Percentiles rank a stretch among this genome's conserved stretches.
These are phyloP conservation scores for Pantherophis guttatus DNA, from an alignment of 2,113 vertebrate species.

Conservation along the genomic window DNA sequence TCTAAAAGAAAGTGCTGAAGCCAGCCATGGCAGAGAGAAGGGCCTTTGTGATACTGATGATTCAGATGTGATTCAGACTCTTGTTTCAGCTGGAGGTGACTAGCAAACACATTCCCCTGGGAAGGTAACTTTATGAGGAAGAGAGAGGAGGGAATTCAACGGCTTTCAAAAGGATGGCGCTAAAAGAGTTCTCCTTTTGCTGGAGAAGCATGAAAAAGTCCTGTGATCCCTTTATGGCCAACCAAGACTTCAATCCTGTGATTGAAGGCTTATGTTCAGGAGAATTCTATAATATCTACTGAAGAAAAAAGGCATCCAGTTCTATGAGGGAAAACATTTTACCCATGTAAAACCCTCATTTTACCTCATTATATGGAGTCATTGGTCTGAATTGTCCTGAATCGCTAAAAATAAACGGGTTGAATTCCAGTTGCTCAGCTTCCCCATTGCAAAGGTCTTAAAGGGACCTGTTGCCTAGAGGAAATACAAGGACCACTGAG, in stretches of 20 bases:
- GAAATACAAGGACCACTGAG: background rate
- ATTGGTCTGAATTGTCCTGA: background rate
- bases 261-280: background rate
- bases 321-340: background rate
- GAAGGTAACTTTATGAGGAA: background rate
- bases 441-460: background rate
- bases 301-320: background rate
- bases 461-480: background rate
- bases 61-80: conserved; percentile 3
- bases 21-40: background rate
- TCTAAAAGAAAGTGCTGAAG: background rate
- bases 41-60: background rate
- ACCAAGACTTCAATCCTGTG: background rate
- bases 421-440: background rate
- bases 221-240: background rate
- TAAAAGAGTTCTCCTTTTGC: background rate
- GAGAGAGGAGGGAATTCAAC: background rate
- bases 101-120: background rate
- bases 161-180: background rate
- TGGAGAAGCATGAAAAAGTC: background rate
- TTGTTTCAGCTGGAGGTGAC: background rate
- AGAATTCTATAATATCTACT: background rate
- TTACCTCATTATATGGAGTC: background rate
- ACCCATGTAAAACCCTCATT: conserved; percentile 11
- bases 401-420: background rate